Evolutionary conservation across 2,888 invertebrate genomes (phyloP), one percentile per base, ranked within the genome.

Genomic region (Argyresthia goedartella): DNA sequence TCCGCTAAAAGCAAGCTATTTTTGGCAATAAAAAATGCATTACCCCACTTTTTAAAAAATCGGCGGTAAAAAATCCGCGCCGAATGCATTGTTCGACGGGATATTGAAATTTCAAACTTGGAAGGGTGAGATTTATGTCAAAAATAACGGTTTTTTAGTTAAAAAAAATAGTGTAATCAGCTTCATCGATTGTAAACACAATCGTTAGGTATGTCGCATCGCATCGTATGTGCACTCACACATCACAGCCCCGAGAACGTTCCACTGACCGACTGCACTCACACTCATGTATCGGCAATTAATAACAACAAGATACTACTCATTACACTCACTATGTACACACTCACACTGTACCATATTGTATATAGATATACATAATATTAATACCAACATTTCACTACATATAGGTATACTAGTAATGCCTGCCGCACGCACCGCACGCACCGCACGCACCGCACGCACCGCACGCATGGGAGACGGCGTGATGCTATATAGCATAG

Each of bases 61-160:
- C 67, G 66, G 61, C 61, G 64, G 66, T 65, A 67, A 74, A 79
- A 78, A 78, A 73, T 72, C 71, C 75, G 75, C 71, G 63, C 67
- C 73, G 71, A 71, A 64, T 65, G 67, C 68, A 73, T 81, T 82
- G 84, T 82, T 76, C 70, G 68, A 56, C 57, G 67, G 67, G 73
- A 78, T 80, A 76, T 77, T 77, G 76, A 74, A 77, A 79, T 76
- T 73, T 69, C 65, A 69, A 70, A 76, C 63, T 74, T 64, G 80
- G 82, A 85, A 86, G 85, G 85, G 85, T 85, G 84, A 84, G 81
- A 79, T 78, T 81, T 81, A 78, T 79, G 78, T 72, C 70, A 61
- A 73, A 81, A 85, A 81, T 86, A 86, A 86, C 86, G 86, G 86
- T 81, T 82, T 25, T 84, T 81, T 66, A 58, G 63, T 69, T n/a